Base-by-base conservation (phyloP, 2,888 invertebrate genomes). In the Spisula solida region DNA sequence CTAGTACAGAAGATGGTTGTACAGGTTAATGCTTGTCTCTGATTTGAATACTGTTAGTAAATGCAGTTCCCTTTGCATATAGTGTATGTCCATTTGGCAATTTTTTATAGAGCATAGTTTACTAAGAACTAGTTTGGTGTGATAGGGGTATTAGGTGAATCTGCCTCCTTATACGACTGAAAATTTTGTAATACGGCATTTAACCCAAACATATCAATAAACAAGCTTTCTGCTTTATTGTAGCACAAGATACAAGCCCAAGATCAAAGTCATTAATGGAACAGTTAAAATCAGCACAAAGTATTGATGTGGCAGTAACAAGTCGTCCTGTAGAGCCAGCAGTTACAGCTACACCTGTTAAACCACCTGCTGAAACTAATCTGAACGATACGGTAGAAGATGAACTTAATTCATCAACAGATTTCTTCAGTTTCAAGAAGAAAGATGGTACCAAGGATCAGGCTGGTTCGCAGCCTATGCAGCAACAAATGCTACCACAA, bases 351-450 rank as follows among this genome's bases (percentile, higher is more conserved):
- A 55, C 48, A n/a, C 34, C 47, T 31, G 79, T 51, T 84, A 70
- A 34, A 78, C 18, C 75, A 18, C n/a, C 60, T n/a, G 10, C 75
- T 31, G 75, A 56, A 25, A 79, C 12, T 10, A 78, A 48, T 81
- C 88, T 81, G 47, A 31, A 51, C 51, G 90, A 91, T n/a, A 25
- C 20, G 14, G 86, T 87, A 78, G 93, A 92, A 25, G 91, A 92
- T 31, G 92, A 93, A 29, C 88, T 92, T 8, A 92, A 92, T 66
- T 86, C 92, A 25, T 92, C 92, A 8, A 93, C 93, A 75, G 91
- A 93, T 80, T 93, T 93, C 88, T 93, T 93, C 66, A 90, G 87
- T 80, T 93, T 93, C 51, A 92, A 92, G 86, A 93, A 90, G 81
- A 90, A 87, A 78, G 89, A 75, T 31, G 78, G 29, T 34, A 34